Evolutionary conservation across 2,113 vertebrate genomes (phyloP).

Genomic region (Perccottus glenii): DNA sequence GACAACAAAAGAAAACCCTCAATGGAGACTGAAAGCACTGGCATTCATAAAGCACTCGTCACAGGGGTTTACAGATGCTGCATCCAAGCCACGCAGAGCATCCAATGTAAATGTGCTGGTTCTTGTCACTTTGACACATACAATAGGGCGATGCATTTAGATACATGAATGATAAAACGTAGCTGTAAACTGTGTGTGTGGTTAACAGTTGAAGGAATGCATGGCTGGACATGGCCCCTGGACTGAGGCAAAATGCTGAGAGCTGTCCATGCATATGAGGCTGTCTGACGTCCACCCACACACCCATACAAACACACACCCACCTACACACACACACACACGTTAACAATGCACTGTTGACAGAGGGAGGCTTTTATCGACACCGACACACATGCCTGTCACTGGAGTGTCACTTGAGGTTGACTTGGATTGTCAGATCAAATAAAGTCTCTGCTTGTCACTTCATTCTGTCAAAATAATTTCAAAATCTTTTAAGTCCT

Average conservation of each 20-base stretch:
- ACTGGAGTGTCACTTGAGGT: conserved; percentile 11
- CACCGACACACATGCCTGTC: conserved; percentile 27
- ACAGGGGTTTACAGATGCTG: conserved; percentile 20
- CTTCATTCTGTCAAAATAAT: not conserved
- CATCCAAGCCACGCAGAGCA: conserved; percentile 3
- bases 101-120: conserved; percentile 16
- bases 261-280: conserved; percentile 9
- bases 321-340: not conserved
- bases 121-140: conserved; percentile 31
- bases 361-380: conserved; percentile 35
- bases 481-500: conserved; percentile 1
- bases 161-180: conserved; percentile 48
- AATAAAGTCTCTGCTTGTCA: conserved; percentile 28
- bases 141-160: conserved; percentile 1
- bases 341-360: not conserved
- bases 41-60: conserved; percentile 22
- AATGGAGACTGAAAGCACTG: conserved; percentile 17
- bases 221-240: conserved; percentile 28
- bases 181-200: conserved; percentile 10
- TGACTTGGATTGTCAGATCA: conserved; percentile 42
- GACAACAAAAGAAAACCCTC: conserved; percentile 54
- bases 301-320: too few species aligned
- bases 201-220: conserved; percentile 37
- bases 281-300: conserved; percentile 13
- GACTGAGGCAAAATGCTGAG: conserved; percentile 32